phyloP scores from a whole-genome alignment of 2,113 vertebrate genomes.

The Syngnathus scovelli region DNA sequence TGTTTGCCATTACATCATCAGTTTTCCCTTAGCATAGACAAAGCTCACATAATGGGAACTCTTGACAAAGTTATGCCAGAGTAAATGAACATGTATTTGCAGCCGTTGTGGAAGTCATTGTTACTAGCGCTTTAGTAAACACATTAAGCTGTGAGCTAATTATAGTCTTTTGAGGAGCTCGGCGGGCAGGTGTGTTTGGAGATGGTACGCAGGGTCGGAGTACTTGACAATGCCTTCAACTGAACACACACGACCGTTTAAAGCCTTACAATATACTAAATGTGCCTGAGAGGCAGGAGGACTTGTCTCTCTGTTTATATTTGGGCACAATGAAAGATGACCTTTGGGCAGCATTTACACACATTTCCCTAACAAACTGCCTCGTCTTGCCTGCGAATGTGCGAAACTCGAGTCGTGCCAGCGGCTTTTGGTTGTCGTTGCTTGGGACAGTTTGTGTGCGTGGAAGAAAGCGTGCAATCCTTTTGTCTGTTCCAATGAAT shows the following conservation, averaged over 20 bases:
- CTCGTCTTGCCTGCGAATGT: slow-evolving; percentile 44
- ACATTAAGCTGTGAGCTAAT: slow-evolving; percentile 39
- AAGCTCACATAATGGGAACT: background rate
- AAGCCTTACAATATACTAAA: slow-evolving; percentile 58
- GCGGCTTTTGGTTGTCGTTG: slow-evolving; percentile 60
- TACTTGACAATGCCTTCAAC: slow-evolving; percentile 49
- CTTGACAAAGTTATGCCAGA: background rate
- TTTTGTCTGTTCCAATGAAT: background rate
- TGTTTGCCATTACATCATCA: background rate
- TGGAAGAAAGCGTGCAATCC: background rate
- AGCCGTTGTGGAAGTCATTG: background rate
- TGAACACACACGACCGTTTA: slow-evolving; percentile 48
- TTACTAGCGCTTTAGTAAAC: slow-evolving; percentile 45
- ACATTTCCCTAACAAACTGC: slow-evolving; percentile 72
- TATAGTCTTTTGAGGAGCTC: slow-evolving; percentile 36
- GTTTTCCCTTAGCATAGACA: background rate
- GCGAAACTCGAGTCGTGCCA: slow-evolving; percentile 56
- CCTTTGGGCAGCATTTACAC: slow-evolving; percentile 60
- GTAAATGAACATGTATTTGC: slow-evolving; percentile 12
- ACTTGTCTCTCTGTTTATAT: slow-evolving; percentile 51
- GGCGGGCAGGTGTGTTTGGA: slow-evolving; percentile 69
- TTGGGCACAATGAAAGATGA: slow-evolving; percentile 53
- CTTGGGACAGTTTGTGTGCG: slow-evolving; percentile 34
- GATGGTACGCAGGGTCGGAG: slow-evolving; percentile 36
- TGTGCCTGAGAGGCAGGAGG: slow-evolving; percentile 39